Conservation (phyloP, 2,113 vertebrate genomes). For the Dicaeum eximium region DNA sequence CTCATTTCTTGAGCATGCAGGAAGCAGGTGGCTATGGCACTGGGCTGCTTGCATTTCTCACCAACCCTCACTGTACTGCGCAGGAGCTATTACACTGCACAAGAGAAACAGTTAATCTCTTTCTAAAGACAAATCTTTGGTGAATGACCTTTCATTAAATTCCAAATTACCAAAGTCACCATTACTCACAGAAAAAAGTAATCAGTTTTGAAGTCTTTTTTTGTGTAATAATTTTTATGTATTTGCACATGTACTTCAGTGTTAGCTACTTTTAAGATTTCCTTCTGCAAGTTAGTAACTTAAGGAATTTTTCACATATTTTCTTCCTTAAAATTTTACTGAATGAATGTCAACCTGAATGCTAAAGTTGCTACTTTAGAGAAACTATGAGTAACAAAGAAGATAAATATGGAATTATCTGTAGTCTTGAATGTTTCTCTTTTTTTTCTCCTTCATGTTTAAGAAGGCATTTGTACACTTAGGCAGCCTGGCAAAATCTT, state of each 20-base stretch:
- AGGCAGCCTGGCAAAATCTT: neutral
- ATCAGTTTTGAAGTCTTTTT: neutral
- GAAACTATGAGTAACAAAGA: neutral
- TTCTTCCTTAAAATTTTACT: neutral
- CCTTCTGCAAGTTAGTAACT: neutral
- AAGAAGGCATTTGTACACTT: neutral
- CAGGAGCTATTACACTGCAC: neutral
- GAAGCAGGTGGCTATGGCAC: neutral
- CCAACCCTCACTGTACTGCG: neutral
- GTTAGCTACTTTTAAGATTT: neutral
- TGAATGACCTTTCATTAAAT: constrained; percentile 24
- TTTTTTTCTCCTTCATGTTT: neutral
- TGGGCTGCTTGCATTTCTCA: neutral
- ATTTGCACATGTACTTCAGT: neutral
- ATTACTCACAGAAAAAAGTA: constrained; percentile 14
- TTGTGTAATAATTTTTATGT: neutral
- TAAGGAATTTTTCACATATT: neutral
- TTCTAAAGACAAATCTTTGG: neutral
- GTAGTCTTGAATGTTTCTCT: neutral
- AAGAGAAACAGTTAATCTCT: neutral
- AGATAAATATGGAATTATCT: neutral
- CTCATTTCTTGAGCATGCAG: neutral
- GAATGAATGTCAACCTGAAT: neutral
- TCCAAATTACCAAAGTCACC: constrained; percentile 8
- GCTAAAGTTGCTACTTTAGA: neutral